A percentile compares a stretch with the other conserved stretches of the same genome.
Conservation (phyloP, 2,113 vertebrate genomes). For the Rousettus leschenaultii region DNA sequence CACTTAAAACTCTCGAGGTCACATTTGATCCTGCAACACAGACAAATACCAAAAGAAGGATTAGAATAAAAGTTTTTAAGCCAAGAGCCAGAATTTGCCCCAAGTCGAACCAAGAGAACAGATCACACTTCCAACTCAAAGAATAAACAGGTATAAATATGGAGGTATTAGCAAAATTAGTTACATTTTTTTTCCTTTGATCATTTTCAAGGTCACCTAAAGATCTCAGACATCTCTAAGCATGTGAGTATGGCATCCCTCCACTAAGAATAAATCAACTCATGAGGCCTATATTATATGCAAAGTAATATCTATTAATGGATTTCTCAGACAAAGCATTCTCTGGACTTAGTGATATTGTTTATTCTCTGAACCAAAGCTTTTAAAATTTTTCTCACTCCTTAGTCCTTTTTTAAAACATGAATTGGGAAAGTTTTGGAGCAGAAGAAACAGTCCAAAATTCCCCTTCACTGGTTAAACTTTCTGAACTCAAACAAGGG, state of each 20-base stretch:
- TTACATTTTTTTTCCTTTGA: neutral
- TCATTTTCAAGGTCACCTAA: neutral
- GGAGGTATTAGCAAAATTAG: neutral
- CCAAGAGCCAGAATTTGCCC: neutral
- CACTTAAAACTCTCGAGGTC: neutral
- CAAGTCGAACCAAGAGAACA: neutral
- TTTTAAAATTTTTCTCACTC: neutral
- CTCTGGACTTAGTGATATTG: neutral
- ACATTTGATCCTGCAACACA: neutral
- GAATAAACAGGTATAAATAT: neutral
- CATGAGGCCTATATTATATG: neutral
- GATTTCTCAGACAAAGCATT: neutral
- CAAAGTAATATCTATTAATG: neutral
- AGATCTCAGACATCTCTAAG: neutral
- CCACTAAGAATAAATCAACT: neutral
- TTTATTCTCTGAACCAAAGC: neutral
- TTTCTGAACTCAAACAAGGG: neutral
- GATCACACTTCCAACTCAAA: neutral
- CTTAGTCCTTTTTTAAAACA: neutral
- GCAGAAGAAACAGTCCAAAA: neutral
- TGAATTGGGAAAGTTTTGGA: neutral
- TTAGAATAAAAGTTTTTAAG: neutral
- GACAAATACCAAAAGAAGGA: neutral
- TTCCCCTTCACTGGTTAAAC: neutral
- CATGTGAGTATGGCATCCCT: neutral